Base-by-base conservation (phyloP, 1,140 invertebrate genomes). In the Drosophila aff. region DNA sequence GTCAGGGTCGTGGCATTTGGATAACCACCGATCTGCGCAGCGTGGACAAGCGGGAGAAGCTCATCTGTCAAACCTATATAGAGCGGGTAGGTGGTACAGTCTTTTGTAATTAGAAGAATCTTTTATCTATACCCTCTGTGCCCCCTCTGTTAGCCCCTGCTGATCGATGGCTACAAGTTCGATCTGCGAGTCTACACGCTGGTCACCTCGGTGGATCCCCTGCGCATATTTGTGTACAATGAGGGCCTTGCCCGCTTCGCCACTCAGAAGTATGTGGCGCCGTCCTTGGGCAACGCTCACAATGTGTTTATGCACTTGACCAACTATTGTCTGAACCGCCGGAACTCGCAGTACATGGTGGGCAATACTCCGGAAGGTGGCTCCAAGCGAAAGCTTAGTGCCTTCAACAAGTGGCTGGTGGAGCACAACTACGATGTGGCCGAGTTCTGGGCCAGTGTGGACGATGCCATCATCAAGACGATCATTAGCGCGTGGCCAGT, bases 131-230 rank as follows among this genome's bases (percentile, higher is more conserved):
- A 53, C 3, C 10, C 0, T 13, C 28, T 4, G 18, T n/a, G 1
- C 0, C n/a, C n/a, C 38, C 2, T 3, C 1, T 23, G 28, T 9
- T 93, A 96, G 93, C 97, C 97, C 0, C 98, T 97, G 86, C 94
- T 99, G 1, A 97, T 99, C 41, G 98, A 99, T 94, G 98, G 97
- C 21, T 99, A 97, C 90, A 99, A 99, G 94, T 99, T 99, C 94
- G 99, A 99, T 93, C 95, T 99, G 31, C 95, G 99, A 58, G 95
- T 99, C n/a, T 99, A 99, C 92, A 96, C 97, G 0, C 94, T 99
- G 9, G 96, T 99, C 57, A 99, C 98, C 0, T 98, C 97, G 0
- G 97, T 98, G 90, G 97, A 99, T 94, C 99, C 99, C 9, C 94
- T 98, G 11, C 94, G 98, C 60, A 96, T 99, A 76, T 99, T 98